Evolutionary conservation across 2,797 vertebrate species (phyloP), one percentile per base, ranked within the genome.

Genomic region (Coregonus suidteri): DNA sequence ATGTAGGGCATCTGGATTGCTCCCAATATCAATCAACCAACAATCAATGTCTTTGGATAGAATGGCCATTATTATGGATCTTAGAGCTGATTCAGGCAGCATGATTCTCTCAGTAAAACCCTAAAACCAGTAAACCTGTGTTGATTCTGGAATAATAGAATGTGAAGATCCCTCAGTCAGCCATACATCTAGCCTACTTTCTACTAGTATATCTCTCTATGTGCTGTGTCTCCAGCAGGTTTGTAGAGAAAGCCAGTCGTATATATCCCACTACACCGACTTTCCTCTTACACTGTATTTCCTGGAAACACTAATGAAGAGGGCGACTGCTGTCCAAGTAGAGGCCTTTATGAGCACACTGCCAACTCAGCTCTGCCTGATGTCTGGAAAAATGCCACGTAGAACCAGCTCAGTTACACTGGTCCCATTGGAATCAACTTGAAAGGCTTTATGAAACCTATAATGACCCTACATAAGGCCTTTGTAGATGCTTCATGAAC

Each of bases 331-430:
- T 81, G 77, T 65, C 30, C 13, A 73, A 56, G 54, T 30, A 72
- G n/a, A 52, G 75, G 73, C 75, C 75, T 73, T 83, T 78, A 85
- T 56, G 54, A 80, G 37, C 80, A 66, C 52, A 66, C 59, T 79
- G 78, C 82, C 75, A 81, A 59, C 83, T 68, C 52, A 16, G 66
- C 79, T 77, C 67, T 77, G 78, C 73, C 68, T 76, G 37, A 73
- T 0, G 75, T 64, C 34, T 71, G 71, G 73, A 77, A 35, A 67
- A 56, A 53, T 89, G 89, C 92, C 88, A 92, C 89, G 91, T 92
- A 76, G 30, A 67, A 16, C 65, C 5, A 16, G 31, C 31, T 70
- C 37, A 47, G 16, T 11, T 67, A 25, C 31, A 34, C 64, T 3
- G 20, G 41, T 47, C 41, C 9, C 41, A 47, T 47, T 47, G 41